phyloP scores from a whole-genome alignment of 2,797 vertebrate genomes.

The Callimico goeldii region DNA sequence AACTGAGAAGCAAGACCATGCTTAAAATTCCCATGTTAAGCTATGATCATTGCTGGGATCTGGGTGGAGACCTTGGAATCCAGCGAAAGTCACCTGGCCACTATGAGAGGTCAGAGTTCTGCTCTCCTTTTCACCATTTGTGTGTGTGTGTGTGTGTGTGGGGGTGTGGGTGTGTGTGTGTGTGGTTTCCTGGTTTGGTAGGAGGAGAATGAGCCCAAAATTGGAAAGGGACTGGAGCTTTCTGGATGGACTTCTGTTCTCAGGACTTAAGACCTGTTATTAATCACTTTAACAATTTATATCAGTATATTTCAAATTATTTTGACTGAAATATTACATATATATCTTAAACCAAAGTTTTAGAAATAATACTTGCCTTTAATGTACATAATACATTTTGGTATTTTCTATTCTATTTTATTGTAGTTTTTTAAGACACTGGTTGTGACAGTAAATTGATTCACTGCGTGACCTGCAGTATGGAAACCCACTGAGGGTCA shows the following conservation, averaged over 20 bases:
- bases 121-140: not conserved
- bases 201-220: not conserved
- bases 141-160: too few species aligned
- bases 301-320: not conserved
- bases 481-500: not conserved
- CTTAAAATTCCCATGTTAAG: conserved; percentile 83
- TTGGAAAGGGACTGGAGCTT: not conserved
- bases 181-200: not conserved
- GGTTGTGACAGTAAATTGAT: not conserved
- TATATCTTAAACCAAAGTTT: not conserved
- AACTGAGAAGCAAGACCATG: conserved; percentile 80
- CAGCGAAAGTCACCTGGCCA: conserved; percentile 74
- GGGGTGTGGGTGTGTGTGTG: too few species aligned
- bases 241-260: not conserved
- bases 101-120: conserved; percentile 81
- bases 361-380: not conserved
- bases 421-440: not conserved
- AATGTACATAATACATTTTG: not conserved
- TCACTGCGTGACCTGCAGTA: not conserved
- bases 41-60: conserved; percentile 11
- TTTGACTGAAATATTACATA: not conserved
- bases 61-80: conserved; percentile 53
- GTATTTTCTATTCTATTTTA: not conserved
- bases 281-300: not conserved
- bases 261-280: not conserved